These are phyloP conservation scores for Himalopsyche tibetana DNA, from an alignment of 2,888 invertebrate species.

Conservation along the genomic window DNA sequence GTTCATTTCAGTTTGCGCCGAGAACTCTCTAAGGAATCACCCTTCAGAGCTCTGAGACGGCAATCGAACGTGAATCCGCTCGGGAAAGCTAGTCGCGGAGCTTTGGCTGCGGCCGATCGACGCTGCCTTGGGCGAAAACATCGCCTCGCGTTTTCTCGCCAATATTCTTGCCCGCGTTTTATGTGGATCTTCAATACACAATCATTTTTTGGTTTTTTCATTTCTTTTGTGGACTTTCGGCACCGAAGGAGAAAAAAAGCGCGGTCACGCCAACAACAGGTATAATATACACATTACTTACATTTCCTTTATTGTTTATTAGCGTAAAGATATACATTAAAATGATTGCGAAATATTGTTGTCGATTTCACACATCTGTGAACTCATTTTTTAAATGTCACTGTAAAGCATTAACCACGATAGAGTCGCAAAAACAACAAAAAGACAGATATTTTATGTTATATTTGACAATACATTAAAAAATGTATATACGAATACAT, in stretches of 20 bases:
- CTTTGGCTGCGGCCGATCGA: not conserved
- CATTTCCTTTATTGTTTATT: too few species aligned
- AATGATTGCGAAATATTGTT: too few species aligned
- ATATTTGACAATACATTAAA: too few species aligned
- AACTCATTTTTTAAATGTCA: too few species aligned
- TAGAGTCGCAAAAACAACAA: too few species aligned
- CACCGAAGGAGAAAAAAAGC: conserved; percentile 2
- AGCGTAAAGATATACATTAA: too few species aligned
- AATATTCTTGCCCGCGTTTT: not conserved
- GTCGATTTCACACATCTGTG: too few species aligned
- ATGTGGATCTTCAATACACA: not conserved
- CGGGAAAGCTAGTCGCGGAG: not conserved
- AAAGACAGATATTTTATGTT: too few species aligned
- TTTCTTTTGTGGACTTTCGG: conserved; percentile 26
- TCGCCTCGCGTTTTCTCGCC: not conserved
- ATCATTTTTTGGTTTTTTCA: not conserved
- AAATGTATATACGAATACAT: too few species aligned
- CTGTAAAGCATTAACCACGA: too few species aligned
- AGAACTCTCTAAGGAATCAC: not conserved
- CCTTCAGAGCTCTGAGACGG: not conserved
- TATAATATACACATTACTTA: not conserved
- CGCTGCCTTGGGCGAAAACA: not conserved
- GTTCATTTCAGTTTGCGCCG: conserved; percentile 21
- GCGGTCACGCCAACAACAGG: not conserved
- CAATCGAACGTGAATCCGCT: not conserved